Base-by-base conservation (phyloP, 2,113 vertebrate genomes). In the Gasterosteus nipponicus region DNA sequence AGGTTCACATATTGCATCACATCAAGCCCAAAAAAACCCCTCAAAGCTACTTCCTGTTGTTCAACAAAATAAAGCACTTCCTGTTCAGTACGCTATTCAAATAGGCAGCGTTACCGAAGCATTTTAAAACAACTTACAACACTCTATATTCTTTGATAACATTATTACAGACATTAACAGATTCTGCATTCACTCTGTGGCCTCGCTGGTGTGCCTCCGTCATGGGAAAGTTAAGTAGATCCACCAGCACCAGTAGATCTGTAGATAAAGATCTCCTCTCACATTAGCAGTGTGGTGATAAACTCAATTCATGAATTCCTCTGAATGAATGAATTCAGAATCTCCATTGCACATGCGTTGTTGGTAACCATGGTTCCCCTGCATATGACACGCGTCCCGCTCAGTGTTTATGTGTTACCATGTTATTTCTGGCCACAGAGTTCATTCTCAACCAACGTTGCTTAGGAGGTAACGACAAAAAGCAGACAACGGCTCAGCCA, bases 361-460 rank as follows among this genome's bases (percentile, higher is more conserved):
- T 53, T 62, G 29, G 73, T 89, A 80, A 77, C 82, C 60, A 78
- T 75, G 46, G 77, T 68, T 29, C 18, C 54, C 59, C 29, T 67
- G 42, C 69, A 71, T 82, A 2, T 83, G 81, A 85, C 59, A 77
- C 69, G 59, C 54, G 66, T 49, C 65, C 26, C 0, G 16, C 29
- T 47, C 31, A 46, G 58, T 93, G 86, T 94, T 93, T 89, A 84
- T 84, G 72, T 74, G 87, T 91, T 90, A 90, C 90, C 71, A 81
- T 86, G 90, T 66, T 29, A 9, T 86, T 72, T 70, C 85, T 81
- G 14, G 65, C 73, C 59, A 39, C 49, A 1, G 38, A 80, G 87
- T 91, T 93, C 92, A 92, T 92, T 89, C 83, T 88, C 85, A 80
- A 91, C 83, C 73, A 19, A 3, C 69, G 89, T 92, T 90, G 89